phyloP scores from a whole-genome alignment of 2,113 vertebrate species.

The Platysternon megacephalum region DNA sequence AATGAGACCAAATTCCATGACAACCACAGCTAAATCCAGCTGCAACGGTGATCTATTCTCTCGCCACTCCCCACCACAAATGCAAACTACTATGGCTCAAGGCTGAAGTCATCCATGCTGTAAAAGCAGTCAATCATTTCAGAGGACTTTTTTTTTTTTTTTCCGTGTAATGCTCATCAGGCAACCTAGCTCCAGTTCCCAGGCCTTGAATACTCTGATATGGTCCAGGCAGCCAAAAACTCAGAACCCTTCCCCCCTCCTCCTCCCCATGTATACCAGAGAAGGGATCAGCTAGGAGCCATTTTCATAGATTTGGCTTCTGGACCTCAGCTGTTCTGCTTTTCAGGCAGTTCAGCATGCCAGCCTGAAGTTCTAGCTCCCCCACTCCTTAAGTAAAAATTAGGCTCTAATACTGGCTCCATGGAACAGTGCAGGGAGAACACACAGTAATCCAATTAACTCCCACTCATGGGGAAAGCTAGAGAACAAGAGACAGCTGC shows the following conservation, averaged over 20 bases:
- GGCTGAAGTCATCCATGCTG: too few species aligned
- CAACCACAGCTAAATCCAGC: too few species aligned
- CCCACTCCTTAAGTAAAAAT: neutral
- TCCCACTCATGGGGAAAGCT: neutral
- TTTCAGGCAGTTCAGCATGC: neutral
- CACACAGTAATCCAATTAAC: neutral
- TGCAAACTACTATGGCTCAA: too few species aligned
- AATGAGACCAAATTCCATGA: too few species aligned
- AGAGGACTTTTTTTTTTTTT: too few species aligned
- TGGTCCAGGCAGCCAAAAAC: neutral
- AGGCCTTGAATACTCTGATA: neutral
- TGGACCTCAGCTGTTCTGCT: neutral
- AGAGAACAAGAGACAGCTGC: neutral
- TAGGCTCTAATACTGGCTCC: neutral
- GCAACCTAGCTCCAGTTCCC: neutral
- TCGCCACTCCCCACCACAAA: too few species aligned
- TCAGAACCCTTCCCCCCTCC: neutral
- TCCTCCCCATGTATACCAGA: neutral
- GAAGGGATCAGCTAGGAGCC: neutral
- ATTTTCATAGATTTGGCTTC: neutral
- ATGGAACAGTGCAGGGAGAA: neutral
- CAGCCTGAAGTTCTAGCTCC: neutral
- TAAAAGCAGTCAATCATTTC: too few species aligned
- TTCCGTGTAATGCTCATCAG: too few species aligned
- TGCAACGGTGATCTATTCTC: neutral